Percentiles rank a stretch among this genome's conserved stretches.
These are phyloP conservation scores for Eurytoma adleriae DNA, from an alignment of 2,888 invertebrate genomes.

Conservation along the genomic window DNA sequence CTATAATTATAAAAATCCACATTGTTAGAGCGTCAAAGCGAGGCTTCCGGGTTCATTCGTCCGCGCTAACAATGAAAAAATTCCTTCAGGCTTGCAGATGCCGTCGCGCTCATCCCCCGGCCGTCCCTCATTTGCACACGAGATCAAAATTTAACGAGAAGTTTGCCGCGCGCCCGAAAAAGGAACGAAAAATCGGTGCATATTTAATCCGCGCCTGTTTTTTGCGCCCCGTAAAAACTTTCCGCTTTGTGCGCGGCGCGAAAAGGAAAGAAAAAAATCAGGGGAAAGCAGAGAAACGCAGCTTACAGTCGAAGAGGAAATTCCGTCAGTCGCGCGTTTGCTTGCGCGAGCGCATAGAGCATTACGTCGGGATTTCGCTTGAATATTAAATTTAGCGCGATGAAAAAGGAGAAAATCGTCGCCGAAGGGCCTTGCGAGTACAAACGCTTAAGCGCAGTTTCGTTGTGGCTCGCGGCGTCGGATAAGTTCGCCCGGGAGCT, in stretches of 20 bases:
- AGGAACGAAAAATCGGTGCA: background rate
- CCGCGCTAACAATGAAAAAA: background rate
- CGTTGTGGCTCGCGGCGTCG: too few relatives aligned
- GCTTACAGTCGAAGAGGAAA: background rate
- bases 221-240: background rate
- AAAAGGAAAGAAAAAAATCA: background rate
- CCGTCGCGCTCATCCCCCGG: background rate
- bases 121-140: background rate
- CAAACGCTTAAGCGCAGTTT: too few relatives aligned
- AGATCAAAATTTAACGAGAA: conserved; percentile 16
- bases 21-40: background rate
- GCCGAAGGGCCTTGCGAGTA: background rate
- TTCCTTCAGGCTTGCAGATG: background rate
- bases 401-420: background rate
- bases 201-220: conserved; percentile 16
- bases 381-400: background rate
- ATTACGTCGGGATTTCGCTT: conserved; percentile 1
- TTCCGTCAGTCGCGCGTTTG: background rate
- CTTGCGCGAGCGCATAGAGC: background rate
- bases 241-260: background rate
- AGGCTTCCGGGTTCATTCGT: background rate
- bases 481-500: too few relatives aligned
- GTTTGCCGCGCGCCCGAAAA: background rate
- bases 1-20: too few relatives aligned
- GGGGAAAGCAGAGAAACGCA: background rate